Evolutionary conservation across 2,797 vertebrate genomes (phyloP).

Genomic region (Alauda arvensis): DNA sequence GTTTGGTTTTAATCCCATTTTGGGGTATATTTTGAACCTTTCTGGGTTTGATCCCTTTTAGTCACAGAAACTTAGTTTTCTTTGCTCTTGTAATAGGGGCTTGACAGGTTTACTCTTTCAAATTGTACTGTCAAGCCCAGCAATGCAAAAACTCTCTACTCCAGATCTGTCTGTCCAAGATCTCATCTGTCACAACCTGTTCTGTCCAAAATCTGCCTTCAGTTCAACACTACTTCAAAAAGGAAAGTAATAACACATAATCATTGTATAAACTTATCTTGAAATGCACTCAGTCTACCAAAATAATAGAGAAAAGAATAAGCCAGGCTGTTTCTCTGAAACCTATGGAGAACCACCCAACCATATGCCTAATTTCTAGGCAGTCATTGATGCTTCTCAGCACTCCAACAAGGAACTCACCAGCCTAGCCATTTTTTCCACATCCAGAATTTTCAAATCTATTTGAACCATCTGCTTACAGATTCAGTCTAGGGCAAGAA

Average conservation of each 20-base stretch:
- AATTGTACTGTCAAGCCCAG: neutral
- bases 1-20: neutral
- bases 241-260: neutral
- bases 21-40: neutral
- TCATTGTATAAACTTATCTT: neutral
- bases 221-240: neutral
- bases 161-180: neutral
- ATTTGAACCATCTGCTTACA: neutral
- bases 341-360: neutral
- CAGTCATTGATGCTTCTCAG: neutral
- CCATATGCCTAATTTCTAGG: neutral
- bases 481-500: neutral
- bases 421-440: neutral
- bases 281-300: neutral
- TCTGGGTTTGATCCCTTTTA: fast-evolving
- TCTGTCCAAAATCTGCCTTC: neutral
- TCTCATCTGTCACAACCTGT: neutral
- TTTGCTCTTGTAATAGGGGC: fast-evolving
- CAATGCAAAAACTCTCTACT: neutral
- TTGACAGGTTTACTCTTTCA: neutral
- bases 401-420: neutral
- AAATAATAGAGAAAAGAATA: neutral
- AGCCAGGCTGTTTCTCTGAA: neutral
- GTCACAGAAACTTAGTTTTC: neutral
- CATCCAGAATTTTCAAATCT: neutral